Conservation (phyloP, 1,140 invertebrate genomes). For the Yoshiicerus persimilis region DNA sequence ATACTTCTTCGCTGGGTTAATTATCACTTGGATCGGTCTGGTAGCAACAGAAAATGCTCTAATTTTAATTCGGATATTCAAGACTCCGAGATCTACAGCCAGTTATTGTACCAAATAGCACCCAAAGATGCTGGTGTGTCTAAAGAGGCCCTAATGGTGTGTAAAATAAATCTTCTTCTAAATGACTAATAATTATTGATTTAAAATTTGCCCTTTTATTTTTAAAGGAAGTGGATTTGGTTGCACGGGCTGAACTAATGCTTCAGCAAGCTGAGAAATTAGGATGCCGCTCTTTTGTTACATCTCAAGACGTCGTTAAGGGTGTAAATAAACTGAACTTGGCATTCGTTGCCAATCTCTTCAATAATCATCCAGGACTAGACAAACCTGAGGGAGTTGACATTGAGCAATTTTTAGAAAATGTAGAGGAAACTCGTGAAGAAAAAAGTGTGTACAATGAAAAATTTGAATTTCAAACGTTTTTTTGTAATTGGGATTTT, state of each 20-base stretch:
- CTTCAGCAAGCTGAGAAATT: constrained; percentile 94
- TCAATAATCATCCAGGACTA: constrained; percentile 92
- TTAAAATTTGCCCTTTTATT: constrained; percentile 25
- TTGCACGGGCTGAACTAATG: constrained; percentile 90
- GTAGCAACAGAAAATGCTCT: constrained; percentile 75
- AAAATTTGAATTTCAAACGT: not conserved
- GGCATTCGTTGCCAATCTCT: constrained; percentile 98
- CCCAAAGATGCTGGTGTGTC: constrained; percentile 81
- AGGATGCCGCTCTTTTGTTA: constrained; percentile 91
- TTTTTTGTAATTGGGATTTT: not conserved
- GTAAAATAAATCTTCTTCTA: constrained; percentile 46
- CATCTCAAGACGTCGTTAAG: constrained; percentile 89
- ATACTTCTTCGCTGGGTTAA: constrained; percentile 98
- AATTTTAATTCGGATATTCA: constrained; percentile 95
- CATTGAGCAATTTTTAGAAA: constrained; percentile 64
- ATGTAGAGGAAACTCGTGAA: constrained; percentile 88
- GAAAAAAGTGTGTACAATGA: constrained; percentile 72
- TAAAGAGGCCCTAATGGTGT: constrained; percentile 76
- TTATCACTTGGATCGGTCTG: constrained; percentile 88
- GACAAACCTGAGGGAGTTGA: constrained; percentile 70
- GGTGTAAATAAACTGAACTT: constrained; percentile 98
- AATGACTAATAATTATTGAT: not conserved
- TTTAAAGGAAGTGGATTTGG: constrained; percentile 68
- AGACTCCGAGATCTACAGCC: constrained; percentile 94
- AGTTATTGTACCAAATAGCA: constrained; percentile 93